A percentile compares a stretch with the other conserved stretches of the same genome.
Evolutionary conservation across 2,888 invertebrate genomes (phyloP).

Genomic region (Chymomyza fuscimana): DNA sequence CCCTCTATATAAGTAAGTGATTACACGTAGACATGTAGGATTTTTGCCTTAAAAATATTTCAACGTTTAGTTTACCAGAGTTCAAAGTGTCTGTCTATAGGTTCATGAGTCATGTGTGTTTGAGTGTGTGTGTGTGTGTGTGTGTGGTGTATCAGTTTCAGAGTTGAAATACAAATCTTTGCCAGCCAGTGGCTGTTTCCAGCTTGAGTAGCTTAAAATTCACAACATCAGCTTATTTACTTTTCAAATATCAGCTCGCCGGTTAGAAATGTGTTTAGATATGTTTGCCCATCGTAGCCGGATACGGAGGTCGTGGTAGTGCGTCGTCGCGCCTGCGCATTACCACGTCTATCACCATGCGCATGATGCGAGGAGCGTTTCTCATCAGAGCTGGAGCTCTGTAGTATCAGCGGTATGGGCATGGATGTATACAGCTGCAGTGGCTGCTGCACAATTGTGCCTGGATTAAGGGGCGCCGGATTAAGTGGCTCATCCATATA

Average conservation of each 20-base stretch:
- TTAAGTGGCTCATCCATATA: slow-evolving; percentile 70
- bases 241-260: slow-evolving; percentile 77
- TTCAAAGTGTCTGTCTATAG: neutral
- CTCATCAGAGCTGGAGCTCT: slow-evolving; percentile 73
- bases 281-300: slow-evolving; percentile 72
- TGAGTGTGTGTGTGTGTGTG: slow-evolving; percentile 5
- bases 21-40: neutral
- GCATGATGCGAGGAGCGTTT: slow-evolving; percentile 68
- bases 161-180: neutral
- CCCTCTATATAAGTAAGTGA: neutral
- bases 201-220: neutral
- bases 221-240: slow-evolving; percentile 43
- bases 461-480: slow-evolving; percentile 51
- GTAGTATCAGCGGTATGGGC: slow-evolving; percentile 74
- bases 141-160: slow-evolving; percentile 6
- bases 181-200: neutral
- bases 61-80: neutral
- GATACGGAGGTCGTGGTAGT: slow-evolving; percentile 66
- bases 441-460: slow-evolving; percentile 61
- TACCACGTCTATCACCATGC: slow-evolving; percentile 55
- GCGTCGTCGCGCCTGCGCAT: slow-evolving; percentile 61
- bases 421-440: slow-evolving; percentile 73
- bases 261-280: slow-evolving; percentile 76
- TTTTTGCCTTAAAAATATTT: neutral
- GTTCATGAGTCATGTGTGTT: neutral